Evolutionary conservation across 2,888 invertebrate genomes (phyloP).

Genomic region (Acanthoscelides obtectus): DNA sequence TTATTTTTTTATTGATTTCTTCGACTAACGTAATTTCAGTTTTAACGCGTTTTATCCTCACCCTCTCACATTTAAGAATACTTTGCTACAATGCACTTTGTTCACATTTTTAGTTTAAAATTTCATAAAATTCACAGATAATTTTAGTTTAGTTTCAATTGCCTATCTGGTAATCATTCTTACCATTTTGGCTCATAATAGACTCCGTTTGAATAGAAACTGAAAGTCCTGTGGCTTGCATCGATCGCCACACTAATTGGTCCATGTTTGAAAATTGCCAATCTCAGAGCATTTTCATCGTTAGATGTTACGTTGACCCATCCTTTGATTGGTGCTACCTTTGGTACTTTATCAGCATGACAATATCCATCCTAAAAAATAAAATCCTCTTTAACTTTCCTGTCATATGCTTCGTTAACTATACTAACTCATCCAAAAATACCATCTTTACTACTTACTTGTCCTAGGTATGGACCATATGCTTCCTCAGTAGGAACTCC

Average conservation of each 20-base stretch:
- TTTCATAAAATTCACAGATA: no score
- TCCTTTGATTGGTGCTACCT: constrained; percentile 71
- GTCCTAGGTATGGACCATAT: constrained; percentile 88
- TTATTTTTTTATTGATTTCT: no score
- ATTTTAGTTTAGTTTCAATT: no score
- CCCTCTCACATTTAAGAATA: no score
- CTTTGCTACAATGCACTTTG: no score
- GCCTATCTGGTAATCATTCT: no score
- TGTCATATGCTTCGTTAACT: no score
- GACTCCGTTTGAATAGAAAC: constrained; percentile 93
- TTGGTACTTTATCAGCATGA: constrained; percentile 67
- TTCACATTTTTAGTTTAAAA: no score
- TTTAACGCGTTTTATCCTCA: no score
- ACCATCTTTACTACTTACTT: constrained; percentile 52
- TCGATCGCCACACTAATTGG: constrained; percentile 89
- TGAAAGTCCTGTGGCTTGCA: constrained; percentile 83
- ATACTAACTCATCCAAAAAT: no score
- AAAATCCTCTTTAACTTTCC: no score
- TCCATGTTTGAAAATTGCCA: constrained; percentile 83
- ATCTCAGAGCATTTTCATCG: constrained; percentile 66
- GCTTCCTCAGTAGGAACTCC: constrained; percentile 86
- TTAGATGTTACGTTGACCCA: constrained; percentile 85
- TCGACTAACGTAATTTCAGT: no score
- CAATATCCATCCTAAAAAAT: constrained; percentile 78
- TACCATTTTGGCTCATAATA: constrained; percentile 82